Evolutionary conservation across 2,797 vertebrate genomes (phyloP).

Genomic region (Chelidonichthys spinosus): DNA sequence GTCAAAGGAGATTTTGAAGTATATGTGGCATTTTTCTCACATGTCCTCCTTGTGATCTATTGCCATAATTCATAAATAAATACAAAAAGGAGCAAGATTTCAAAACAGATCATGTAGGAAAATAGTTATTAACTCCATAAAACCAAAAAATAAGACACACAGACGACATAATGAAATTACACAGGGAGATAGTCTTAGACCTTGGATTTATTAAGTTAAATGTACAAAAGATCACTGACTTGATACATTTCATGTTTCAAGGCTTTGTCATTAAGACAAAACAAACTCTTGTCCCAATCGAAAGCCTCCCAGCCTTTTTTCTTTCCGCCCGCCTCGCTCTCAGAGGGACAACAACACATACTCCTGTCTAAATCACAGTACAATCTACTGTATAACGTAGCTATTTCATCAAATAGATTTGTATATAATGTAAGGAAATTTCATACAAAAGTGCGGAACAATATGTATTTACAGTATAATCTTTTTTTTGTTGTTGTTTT

Average conservation of each 20-base stretch:
- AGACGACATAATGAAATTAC: slow-evolving; percentile 25
- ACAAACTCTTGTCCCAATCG: slow-evolving; percentile 74
- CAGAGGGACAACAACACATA: slow-evolving; percentile 64
- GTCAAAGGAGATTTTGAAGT: background rate
- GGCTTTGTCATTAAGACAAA: slow-evolving; percentile 85
- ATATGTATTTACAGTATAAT: slow-evolving; percentile 84
- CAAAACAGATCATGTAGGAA: background rate
- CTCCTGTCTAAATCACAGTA: slow-evolving; percentile 74
- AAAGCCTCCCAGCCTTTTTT: slow-evolving; percentile 77
- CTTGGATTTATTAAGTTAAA: slow-evolving; percentile 87
- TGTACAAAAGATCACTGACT: slow-evolving; percentile 84
- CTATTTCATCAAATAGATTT: slow-evolving; percentile 78
- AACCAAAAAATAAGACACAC: background rate
- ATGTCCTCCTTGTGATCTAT: no score
- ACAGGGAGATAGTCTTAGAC: slow-evolving; percentile 62
- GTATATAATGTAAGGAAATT: slow-evolving; percentile 81
- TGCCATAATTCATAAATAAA: background rate
- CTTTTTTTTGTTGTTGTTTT: slow-evolving; percentile 43
- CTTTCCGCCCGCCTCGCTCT: slow-evolving; percentile 63
- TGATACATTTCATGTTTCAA: slow-evolving; percentile 82
- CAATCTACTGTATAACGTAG: slow-evolving; percentile 75
- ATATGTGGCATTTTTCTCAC: background rate
- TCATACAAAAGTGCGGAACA: slow-evolving; percentile 84
- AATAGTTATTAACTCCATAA: background rate
- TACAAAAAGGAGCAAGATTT: background rate